These are phyloP conservation scores for Paramacrobiotus metropolitanus DNA, from an alignment of 1,140 invertebrate genomes.

Conservation along the genomic window DNA sequence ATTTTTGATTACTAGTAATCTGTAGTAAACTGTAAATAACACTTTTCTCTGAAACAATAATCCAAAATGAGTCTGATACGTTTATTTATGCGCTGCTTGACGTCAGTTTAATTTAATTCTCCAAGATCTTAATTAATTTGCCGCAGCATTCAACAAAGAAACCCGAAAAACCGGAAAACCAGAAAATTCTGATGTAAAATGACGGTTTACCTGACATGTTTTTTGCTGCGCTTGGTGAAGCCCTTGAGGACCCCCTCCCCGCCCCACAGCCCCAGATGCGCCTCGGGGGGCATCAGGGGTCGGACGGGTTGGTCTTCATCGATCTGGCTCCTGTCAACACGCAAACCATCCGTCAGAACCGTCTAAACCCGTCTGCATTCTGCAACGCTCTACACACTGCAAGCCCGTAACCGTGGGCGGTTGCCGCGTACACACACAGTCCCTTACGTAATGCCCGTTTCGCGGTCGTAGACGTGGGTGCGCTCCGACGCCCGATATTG, in stretches of 20 bases:
- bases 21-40: too few relatives aligned
- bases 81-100: not conserved
- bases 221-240: conserved; percentile 36
- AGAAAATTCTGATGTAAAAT: conserved; percentile 7
- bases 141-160: too few relatives aligned
- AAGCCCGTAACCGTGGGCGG: too few relatives aligned
- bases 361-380: too few relatives aligned
- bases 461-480: conserved; percentile 43
- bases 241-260: conserved; percentile 84
- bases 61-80: not conserved
- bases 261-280: conserved; percentile 71
- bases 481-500: conserved; percentile 54
- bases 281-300: conserved; percentile 47
- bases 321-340: conserved; percentile 30
- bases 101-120: too few relatives aligned
- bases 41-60: not conserved
- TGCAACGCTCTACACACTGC: too few relatives aligned
- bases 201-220: not conserved
- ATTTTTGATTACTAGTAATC: too few relatives aligned
- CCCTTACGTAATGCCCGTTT: conserved; percentile 41
- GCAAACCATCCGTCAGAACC: too few relatives aligned
- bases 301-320: conserved; percentile 49
- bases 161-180: too few relatives aligned
- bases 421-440: too few relatives aligned
- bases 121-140: conserved; percentile 23